Percentiles rank a stretch among this genome's conserved stretches.
phyloP scores from a whole-genome alignment of 2,113 vertebrate species.

The Canis aureus region DNA sequence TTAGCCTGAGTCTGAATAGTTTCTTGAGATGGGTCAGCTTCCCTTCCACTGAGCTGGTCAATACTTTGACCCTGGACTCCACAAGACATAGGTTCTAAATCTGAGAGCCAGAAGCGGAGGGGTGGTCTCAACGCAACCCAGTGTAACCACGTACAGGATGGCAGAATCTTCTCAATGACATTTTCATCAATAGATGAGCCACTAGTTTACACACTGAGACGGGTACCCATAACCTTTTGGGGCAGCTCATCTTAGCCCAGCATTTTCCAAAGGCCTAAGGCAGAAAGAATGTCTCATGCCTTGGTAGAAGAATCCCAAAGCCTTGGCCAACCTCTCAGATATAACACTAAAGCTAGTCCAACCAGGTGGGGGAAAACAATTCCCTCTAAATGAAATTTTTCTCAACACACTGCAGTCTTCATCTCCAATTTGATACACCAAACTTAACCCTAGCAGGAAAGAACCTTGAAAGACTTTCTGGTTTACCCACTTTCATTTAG shows the following conservation, averaged over 20 bases:
- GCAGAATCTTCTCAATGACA: neutral
- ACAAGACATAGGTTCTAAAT: neutral
- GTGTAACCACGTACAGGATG: neutral
- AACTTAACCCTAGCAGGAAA: constrained; percentile 6
- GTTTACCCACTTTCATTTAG: neutral
- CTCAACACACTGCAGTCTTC: neutral
- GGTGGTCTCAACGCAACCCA: neutral
- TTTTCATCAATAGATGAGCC: neutral
- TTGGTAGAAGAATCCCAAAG: neutral
- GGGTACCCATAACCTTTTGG: neutral
- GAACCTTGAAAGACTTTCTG: neutral
- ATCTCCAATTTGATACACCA: neutral
- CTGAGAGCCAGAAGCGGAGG: neutral
- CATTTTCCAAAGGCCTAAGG: neutral
- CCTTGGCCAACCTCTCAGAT: neutral
- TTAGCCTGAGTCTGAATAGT: neutral
- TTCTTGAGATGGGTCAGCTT: neutral
- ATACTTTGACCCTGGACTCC: neutral
- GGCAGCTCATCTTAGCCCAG: neutral
- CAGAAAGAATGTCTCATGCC: constrained; percentile 6
- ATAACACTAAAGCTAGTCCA: neutral
- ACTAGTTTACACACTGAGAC: neutral
- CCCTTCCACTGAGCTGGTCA: neutral
- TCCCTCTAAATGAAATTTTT: neutral
- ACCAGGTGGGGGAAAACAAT: neutral